These are phyloP conservation scores for Leptinotarsa texana DNA, from an alignment of 1,140 invertebrate species.

Conservation along the genomic window DNA sequence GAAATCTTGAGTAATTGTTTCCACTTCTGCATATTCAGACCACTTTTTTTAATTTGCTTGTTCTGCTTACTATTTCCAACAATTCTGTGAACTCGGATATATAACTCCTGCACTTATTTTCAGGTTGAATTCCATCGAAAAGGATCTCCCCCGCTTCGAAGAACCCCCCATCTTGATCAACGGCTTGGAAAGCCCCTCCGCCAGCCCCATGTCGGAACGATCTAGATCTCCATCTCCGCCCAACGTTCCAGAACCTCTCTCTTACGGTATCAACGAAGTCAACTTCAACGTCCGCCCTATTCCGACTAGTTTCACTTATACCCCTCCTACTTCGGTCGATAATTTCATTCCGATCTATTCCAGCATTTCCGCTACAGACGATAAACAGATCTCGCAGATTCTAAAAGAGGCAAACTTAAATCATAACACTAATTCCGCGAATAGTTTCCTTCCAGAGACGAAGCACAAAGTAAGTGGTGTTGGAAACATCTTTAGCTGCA, in stretches of 20 bases:
- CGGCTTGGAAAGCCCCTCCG: conserved; percentile 41
- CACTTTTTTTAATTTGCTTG: too few relatives aligned
- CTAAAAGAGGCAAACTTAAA: conserved; percentile 52
- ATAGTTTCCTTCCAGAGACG: not conserved
- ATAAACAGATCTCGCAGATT: conserved; percentile 53
- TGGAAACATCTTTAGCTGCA: too few relatives aligned
- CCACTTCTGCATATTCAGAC: too few relatives aligned
- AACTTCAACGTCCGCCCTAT: conserved; percentile 26
- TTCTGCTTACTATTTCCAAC: too few relatives aligned
- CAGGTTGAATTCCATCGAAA: conserved; percentile 42
- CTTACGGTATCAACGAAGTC: conserved; percentile 37
- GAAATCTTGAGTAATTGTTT: too few relatives aligned
- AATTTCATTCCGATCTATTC: conserved; percentile 39
- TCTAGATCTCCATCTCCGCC: conserved; percentile 52
- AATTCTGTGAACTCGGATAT: too few relatives aligned
- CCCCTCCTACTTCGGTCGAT: conserved; percentile 30
- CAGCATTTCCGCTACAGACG: conserved; percentile 38
- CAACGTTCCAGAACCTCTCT: conserved; percentile 37
- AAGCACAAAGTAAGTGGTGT: conserved; percentile 11
- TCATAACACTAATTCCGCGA: conserved; percentile 23
- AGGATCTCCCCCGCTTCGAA: conserved; percentile 42
- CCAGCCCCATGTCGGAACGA: conserved; percentile 38
- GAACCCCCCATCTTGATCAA: conserved; percentile 41
- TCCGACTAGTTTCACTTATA: conserved; percentile 36
- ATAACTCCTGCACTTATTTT: conserved; percentile 17